Evolutionary conservation across 2,113 vertebrate species (phyloP), one percentile per base, ranked within the genome.

Genomic region (Silurus meridionalis): DNA sequence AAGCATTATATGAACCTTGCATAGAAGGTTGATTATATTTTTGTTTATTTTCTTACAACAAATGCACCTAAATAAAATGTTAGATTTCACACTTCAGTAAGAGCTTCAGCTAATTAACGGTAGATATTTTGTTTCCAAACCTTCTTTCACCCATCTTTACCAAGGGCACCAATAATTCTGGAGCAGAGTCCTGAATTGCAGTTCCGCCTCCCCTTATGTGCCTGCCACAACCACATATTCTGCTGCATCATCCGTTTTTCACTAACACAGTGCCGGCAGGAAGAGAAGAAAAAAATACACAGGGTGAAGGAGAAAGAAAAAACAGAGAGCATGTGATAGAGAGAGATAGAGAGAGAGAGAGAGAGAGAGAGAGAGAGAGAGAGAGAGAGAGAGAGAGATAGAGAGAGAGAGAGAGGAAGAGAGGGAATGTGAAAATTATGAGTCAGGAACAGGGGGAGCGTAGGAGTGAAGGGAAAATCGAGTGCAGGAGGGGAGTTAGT

Each of bases 201-300:
- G 86, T 90, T 86, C 80, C 53, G 60, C 80, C 71, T 57, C 80
- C 55, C 61, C 85, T 63, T 50, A 23, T 86, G 78, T 61, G 85
- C 67, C 25, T 79, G 84, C 87, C 91, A 90, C 91, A 93, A 98
- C 99, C 93, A 98, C 97, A 87, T 99, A 98, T 93, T 97, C 96
- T 86, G 98, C 97, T 46, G 96, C 96, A 92, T 98, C 96, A 94
- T 98, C 96, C 93, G 93, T 96, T 95, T 98, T 97, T 97, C 97
- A 98, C 98, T 98, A 95, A 93, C 93, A 90, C 88, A 90, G 93
- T 93, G 80, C 89, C 91, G 91, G 91, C 90, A 91, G 92, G 82
- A 87, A 87, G 72, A 83, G 53, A 87, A 37, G 57, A 63, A 71
- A 69, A 87, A 72, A 78, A 82, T 5, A 86, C 37, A 86, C 61